Conservation (phyloP, 1,140 invertebrate species). For the Drosophila simulans region DNA sequence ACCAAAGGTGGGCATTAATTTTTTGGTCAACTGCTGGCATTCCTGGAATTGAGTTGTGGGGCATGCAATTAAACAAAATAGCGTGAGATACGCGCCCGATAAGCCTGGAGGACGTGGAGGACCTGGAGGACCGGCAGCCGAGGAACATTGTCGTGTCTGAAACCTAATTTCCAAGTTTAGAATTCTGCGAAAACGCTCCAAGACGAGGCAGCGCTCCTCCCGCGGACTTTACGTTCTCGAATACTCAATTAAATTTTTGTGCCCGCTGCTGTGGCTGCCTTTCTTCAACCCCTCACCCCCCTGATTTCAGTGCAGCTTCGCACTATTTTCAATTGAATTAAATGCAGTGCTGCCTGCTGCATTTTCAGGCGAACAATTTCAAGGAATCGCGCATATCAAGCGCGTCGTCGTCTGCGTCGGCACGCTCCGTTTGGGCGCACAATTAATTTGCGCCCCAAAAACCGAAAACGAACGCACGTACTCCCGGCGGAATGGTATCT, state of each 20-base stretch:
- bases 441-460: conserved; percentile 84
- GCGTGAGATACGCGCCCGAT: conserved; percentile 79
- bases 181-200: conserved; percentile 74
- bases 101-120: conserved; percentile 37
- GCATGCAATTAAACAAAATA: conserved; percentile 82
- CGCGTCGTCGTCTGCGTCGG: conserved; percentile 81
- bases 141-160: conserved; percentile 64
- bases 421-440: conserved; percentile 84
- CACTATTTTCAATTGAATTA: conserved; percentile 84
- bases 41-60: conserved; percentile 72
- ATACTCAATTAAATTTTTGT: conserved; percentile 80
- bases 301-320: conserved; percentile 55
- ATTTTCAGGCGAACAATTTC: conserved; percentile 84
- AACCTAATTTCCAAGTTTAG: conserved; percentile 83
- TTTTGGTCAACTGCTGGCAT: conserved; percentile 71
- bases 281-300: neutral
- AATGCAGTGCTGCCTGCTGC: conserved; percentile 62
- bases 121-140: conserved; percentile 24
- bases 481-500: conserved; percentile 18
- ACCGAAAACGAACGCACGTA: conserved; percentile 70
- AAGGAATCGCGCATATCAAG: conserved; percentile 85
- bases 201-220: conserved; percentile 8
- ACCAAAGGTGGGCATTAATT: conserved; percentile 56
- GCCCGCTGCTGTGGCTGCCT: conserved; percentile 42
- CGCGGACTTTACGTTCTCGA: conserved; percentile 72